Evolutionary conservation across 1,140 invertebrate species (phyloP), one percentile per base, ranked within the genome.

Genomic region (Rhizoglyphus robini): DNA sequence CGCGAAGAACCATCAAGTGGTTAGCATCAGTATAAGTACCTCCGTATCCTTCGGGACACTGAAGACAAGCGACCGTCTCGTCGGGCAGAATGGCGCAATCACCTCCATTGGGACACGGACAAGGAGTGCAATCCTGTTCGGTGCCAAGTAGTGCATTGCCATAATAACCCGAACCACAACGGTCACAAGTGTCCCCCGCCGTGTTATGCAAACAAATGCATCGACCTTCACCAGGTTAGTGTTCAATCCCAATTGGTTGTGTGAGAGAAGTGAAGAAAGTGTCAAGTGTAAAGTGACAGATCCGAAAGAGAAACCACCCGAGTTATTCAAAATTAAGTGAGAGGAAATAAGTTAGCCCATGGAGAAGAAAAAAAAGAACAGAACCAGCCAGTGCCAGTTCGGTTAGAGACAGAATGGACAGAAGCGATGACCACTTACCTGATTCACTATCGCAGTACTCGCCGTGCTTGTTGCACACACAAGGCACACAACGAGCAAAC

Each of bases 171-270:
- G 86, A 82, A 18, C 85, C 85, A 76, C 96, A 99, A 0, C 86
- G 79, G 70, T 97, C 91, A 74, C 95, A 99, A 73, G 94, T 94
- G 61, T 90, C 87, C 11, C 96, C 96, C 27, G 85, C 86, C 0
- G 96, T 99, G 73, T 98, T 95, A 75, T 99, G 86, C 70, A 93
- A 84, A 74, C 96, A 99, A 72, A 95, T 95, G 79, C 95, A 99
- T 65, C 87, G 83, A 62, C 94, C 88, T 87, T 70, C 34, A 75
- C 68, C 13, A 57, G 34, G 31, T 60, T 20, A 60, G 58, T 63
- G 61, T 46, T 20, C 20, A 13, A 47, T 63, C 29, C 59, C 59
- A 38, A 5, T 2, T 31, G 54, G 15, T 29, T 18, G 54, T 58
- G n/a, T 58, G 31, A 2, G n/a, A 58, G 15, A 3, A 58, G 54